A percentile compares a stretch with the other conserved stretches of the same genome.
Conservation (phyloP, 2,888 invertebrate species). For the Ormyrus thymus region DNA sequence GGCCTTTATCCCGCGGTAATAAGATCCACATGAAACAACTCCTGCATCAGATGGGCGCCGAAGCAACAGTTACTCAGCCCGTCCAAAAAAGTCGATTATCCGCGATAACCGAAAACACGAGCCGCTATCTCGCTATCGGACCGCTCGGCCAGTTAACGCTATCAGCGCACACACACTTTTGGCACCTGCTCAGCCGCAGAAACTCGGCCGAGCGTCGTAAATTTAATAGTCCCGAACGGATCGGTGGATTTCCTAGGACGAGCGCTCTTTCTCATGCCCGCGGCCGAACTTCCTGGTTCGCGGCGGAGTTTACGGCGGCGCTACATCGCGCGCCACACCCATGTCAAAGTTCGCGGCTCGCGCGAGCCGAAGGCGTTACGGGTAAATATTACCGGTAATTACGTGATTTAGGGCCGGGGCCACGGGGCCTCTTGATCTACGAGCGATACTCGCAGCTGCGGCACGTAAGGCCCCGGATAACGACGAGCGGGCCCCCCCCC, state of each 20-base stretch:
- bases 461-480: not conserved
- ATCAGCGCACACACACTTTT: not conserved
- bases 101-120: too few relatives aligned
- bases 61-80: too few relatives aligned
- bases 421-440: constrained; percentile 20
- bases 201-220: constrained; percentile 49
- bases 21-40: too few relatives aligned
- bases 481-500: not conserved
- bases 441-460: constrained; percentile 5
- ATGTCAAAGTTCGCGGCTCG: constrained; percentile 65
- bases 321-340: constrained; percentile 59
- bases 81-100: too few relatives aligned
- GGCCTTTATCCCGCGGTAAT: too few relatives aligned
- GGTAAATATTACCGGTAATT: constrained; percentile 66
- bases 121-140: too few relatives aligned
- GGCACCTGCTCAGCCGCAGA: constrained; percentile 10
- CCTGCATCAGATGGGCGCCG: too few relatives aligned
- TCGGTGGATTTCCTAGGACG: constrained; percentile 61
- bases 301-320: constrained; percentile 58
- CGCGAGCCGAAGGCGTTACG: constrained; percentile 56
- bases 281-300: constrained; percentile 60
- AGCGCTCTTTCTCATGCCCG: constrained; percentile 60
- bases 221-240: constrained; percentile 59
- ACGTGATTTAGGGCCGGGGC: constrained; percentile 59
- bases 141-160: too few relatives aligned